Conservation (phyloP, 2,797 vertebrate species). For the Helostoma temminkii region DNA sequence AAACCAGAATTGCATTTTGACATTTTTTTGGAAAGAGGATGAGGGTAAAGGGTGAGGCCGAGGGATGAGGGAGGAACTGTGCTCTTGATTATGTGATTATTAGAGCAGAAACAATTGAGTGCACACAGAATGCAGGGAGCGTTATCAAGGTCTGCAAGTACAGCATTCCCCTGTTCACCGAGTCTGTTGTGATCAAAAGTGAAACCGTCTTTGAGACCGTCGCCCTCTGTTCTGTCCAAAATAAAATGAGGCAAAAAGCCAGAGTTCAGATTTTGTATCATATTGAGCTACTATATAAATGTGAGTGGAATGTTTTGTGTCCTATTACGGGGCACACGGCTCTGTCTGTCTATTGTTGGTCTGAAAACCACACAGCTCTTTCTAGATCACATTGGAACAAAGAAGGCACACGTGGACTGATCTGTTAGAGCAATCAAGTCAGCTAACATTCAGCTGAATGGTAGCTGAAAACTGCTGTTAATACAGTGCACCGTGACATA, state of each 20-base stretch:
- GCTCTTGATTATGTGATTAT: slow-evolving; percentile 75
- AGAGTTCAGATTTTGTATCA: slow-evolving; percentile 8
- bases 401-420: slow-evolving; percentile 40
- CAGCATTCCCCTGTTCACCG: slow-evolving; percentile 9
- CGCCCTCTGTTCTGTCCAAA: neutral
- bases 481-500: slow-evolving; percentile 1
- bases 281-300: neutral
- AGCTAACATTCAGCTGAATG: slow-evolving; percentile 29
- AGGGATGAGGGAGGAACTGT: slow-evolving; percentile 28
- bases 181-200: neutral
- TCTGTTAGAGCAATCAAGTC: slow-evolving; percentile 12
- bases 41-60: slow-evolving; percentile 36
- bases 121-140: slow-evolving; percentile 62
- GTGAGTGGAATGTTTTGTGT: slow-evolving; percentile 16
- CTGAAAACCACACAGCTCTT: slow-evolving; percentile 36
- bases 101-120: slow-evolving; percentile 80
- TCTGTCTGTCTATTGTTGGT: slow-evolving; percentile 30
- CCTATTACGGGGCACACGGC: neutral
- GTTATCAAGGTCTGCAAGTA: slow-evolving; percentile 28
- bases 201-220: neutral
- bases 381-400: slow-evolving; percentile 57
- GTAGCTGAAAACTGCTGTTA: neutral
- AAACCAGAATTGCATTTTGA: neutral
- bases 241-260: neutral
- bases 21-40: slow-evolving; percentile 9